Evolutionary conservation across 2,797 vertebrate species (phyloP).

Genomic region (Amphiprion clarkii): DNA sequence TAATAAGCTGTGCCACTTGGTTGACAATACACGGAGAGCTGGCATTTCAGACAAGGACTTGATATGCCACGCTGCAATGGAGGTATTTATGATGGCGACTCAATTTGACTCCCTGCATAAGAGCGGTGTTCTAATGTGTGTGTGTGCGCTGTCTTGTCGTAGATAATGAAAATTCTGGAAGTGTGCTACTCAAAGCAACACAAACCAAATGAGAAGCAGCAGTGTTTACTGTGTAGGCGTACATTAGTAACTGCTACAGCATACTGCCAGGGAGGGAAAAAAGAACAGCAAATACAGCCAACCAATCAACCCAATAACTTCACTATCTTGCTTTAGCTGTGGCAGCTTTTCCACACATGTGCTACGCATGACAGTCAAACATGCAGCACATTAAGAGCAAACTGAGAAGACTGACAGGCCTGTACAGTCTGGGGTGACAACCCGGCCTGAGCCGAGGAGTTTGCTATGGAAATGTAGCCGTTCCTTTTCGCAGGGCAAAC

Average conservation of each 20-base stretch:
- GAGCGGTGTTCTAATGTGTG: conserved; percentile 45
- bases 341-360: conserved; percentile 22
- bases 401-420: conserved; percentile 7
- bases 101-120: conserved; percentile 62
- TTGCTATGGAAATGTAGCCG: conserved; percentile 39
- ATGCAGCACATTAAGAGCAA: conserved; percentile 10
- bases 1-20: conserved; percentile 77
- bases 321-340: conserved; percentile 25
- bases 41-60: conserved; percentile 73
- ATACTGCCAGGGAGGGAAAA: conserved; percentile 42
- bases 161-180: conserved; percentile 64
- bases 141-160: conserved; percentile 45
- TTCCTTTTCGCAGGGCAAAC: conserved; percentile 32
- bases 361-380: conserved; percentile 22
- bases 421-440: background rate
- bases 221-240: conserved; percentile 62
- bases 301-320: conserved; percentile 27
- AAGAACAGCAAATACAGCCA: conserved; percentile 36
- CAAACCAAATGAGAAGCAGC: conserved; percentile 54
- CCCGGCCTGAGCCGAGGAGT: background rate
- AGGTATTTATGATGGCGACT: conserved; percentile 64
- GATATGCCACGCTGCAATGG: conserved; percentile 62
- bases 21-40: conserved; percentile 71
- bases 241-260: conserved; percentile 66
- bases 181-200: conserved; percentile 62